Evolutionary conservation across 2,797 vertebrate genomes (phyloP), one percentile per base, ranked within the genome.

Genomic region (Aulostomus chinensis): DNA sequence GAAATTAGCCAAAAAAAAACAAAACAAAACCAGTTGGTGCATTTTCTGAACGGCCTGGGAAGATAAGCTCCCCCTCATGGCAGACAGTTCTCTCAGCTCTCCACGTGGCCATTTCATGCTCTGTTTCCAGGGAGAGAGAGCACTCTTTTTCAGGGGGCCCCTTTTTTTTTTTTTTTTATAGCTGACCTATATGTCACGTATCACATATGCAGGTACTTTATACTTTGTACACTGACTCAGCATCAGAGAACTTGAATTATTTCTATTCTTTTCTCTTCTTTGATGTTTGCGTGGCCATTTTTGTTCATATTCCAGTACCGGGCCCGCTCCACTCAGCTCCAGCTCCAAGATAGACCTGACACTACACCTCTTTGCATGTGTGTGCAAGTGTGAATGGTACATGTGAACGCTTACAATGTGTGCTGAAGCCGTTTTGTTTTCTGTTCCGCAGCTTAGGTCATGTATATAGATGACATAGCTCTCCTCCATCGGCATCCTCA

Each of bases 131-230:
- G 45, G 74, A 82, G 78, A 83, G 80, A 77, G 82, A 75, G 74
- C 59, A 46, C 73, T 84, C 68, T 79, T 78, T 83, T 87, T 82
- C 67, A 76, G 81, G 86, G 85, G 85, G 83, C 53, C 70, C 73
- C 67, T 81, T 48, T 73, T 36, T 58, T 57, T 68, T 63, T 82
- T 80, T 68, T 46, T 58, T 72, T 63, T 83, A 91, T 91, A 90
- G 71, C 86, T 80, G 78, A 88, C 90, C 88, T 92, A 89, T 86
- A 87, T 83, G 86, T 93, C 76, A 86, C 86, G 83, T 87, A 89
- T 87, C 80, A 86, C 85, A 85, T 86, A 90, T 85, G 84, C 92
- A 93, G 89, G 87, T 89, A 91, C 88, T 87, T 90, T 89, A 85
- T 87, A 58, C 83, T 86, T 85, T 80, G 83, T 85, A 87, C 86